Evolutionary conservation across 2,113 vertebrate species (phyloP).

Genomic region (Otocyon megalotis): DNA sequence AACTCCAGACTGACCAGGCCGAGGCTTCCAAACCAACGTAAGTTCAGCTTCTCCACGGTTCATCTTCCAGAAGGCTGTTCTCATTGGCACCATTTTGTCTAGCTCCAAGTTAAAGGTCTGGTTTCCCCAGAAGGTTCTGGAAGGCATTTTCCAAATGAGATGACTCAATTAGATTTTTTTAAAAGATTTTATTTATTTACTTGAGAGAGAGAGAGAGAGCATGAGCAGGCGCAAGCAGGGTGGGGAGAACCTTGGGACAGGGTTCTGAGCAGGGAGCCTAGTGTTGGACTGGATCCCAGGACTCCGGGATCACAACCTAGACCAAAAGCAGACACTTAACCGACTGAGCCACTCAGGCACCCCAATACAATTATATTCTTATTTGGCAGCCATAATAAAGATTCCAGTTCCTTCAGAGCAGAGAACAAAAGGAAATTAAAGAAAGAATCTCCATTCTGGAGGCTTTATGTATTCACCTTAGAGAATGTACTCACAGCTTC

Average conservation of each 20-base stretch:
- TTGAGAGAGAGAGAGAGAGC: no score
- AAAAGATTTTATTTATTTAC: no score
- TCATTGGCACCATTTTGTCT: background rate
- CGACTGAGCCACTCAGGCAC: no score
- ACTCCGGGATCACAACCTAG: no score
- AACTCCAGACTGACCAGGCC: constrained; percentile 98
- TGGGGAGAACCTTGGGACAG: no score
- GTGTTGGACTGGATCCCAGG: no score
- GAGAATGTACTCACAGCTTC: background rate
- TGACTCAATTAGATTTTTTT: background rate
- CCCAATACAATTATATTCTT: background rate
- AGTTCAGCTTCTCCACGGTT: constrained; percentile 78
- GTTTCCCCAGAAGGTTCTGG: background rate
- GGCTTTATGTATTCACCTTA: background rate
- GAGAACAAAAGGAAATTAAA: background rate
- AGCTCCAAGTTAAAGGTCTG: background rate
- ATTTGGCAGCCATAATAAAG: background rate
- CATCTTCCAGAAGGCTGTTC: accelerated
- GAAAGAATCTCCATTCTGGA: background rate
- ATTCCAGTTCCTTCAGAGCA: background rate
- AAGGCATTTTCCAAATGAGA: background rate
- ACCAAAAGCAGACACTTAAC: no score
- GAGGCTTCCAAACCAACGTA: constrained; percentile 99
- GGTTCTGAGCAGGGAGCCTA: no score
- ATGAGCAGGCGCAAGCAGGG: no score